phyloP scores from a whole-genome alignment of 2,888 invertebrate genomes.

The Cephus runcator region DNA sequence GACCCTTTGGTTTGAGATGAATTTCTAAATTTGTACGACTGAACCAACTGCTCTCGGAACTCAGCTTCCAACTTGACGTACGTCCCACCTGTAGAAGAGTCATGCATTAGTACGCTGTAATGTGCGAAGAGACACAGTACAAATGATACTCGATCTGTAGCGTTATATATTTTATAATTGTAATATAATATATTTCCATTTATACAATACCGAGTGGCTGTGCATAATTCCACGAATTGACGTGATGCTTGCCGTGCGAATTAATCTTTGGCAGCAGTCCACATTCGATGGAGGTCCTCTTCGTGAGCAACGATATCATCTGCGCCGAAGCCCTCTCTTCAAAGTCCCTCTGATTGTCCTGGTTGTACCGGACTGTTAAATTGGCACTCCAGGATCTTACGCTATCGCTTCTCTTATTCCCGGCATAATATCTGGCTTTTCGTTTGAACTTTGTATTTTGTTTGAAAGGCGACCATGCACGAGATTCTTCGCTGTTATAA shows the following conservation, averaged over 20 bases:
- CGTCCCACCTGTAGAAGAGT: constrained; percentile 72
- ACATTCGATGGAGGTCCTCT: constrained; percentile 58
- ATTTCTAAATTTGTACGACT: constrained; percentile 51
- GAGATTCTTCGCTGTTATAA: constrained; percentile 55
- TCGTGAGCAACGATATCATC: constrained; percentile 73
- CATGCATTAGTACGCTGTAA: too few species aligned
- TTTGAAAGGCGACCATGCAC: constrained; percentile 37
- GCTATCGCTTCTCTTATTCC: constrained; percentile 61
- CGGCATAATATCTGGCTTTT: constrained; percentile 35
- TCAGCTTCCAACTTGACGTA: constrained; percentile 81
- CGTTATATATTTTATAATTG: too few species aligned
- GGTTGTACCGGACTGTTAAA: constrained; percentile 84
- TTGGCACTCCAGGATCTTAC: constrained; percentile 81
- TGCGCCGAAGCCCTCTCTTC: constrained; percentile 81
- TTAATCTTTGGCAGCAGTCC: constrained; percentile 35
- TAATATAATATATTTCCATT: background rate
- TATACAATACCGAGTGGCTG: constrained; percentile 49
- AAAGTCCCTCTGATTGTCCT: constrained; percentile 86
- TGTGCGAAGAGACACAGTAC: too few species aligned
- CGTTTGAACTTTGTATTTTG: constrained; percentile 35
- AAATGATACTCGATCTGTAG: too few species aligned
- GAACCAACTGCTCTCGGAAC: constrained; percentile 73
- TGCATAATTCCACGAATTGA: constrained; percentile 36
- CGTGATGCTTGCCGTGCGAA: constrained; percentile 40
- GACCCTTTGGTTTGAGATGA: constrained; percentile 33